Evolutionary conservation across 2,113 vertebrate species (phyloP).

Genomic region (Pheucticus melanocephalus): DNA sequence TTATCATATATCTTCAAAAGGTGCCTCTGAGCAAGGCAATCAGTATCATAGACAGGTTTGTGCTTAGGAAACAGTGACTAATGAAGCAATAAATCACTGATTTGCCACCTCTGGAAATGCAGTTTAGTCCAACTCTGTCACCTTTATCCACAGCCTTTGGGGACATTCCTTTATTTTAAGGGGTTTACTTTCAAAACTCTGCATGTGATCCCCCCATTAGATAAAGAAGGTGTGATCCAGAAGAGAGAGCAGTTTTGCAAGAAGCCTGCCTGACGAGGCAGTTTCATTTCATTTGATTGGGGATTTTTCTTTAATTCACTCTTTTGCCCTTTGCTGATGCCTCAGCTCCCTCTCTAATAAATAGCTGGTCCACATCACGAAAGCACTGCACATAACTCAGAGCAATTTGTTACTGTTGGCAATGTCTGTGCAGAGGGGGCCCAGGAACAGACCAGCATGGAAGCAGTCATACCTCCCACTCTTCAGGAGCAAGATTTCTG

Average conservation of each 20-base stretch:
- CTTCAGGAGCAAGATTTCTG: constrained; percentile 56
- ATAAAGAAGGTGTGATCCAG: not conserved
- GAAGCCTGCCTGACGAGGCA: not conserved
- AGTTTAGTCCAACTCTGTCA: not conserved
- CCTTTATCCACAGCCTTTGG: not conserved
- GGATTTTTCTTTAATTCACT: not conserved
- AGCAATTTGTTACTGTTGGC: constrained; percentile 67
- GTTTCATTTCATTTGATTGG: not conserved
- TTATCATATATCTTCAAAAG: constrained; percentile 39
- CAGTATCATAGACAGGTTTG: not conserved
- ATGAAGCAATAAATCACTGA: constrained; percentile 5
- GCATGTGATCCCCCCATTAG: not conserved
- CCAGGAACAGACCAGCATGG: constrained; percentile 47
- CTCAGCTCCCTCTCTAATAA: constrained; percentile 45
- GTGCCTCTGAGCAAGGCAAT: constrained; percentile 3
- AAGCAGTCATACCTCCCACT: constrained; percentile 57
- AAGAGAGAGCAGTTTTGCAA: not conserved
- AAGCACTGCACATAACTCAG: constrained; percentile 19
- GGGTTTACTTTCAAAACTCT: not conserved
- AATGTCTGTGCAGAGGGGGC: constrained; percentile 32
- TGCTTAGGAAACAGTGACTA: constrained; percentile 21
- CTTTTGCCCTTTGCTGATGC: not conserved
- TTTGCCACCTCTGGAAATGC: constrained; percentile 8
- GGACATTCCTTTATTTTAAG: not conserved
- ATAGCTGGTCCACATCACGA: constrained; percentile 14